A percentile compares a stretch with the other conserved stretches of the same genome.
These are phyloP conservation scores for Agriopis aurantiaria DNA, from an alignment of 2,888 invertebrate species.

Conservation along the genomic window DNA sequence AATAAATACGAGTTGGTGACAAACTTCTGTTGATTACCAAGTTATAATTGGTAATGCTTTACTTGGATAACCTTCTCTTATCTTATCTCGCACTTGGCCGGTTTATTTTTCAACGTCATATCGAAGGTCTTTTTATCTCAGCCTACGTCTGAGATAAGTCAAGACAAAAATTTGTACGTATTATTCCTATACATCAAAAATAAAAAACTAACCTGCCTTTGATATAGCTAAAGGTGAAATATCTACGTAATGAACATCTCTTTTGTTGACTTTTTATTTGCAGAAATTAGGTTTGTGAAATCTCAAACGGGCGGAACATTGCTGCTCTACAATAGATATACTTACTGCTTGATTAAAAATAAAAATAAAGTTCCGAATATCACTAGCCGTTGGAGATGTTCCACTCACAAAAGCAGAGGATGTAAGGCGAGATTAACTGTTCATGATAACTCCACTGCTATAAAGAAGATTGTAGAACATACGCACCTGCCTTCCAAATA, in stretches of 20 bases:
- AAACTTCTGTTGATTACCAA: too few relatives aligned
- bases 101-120: too few relatives aligned
- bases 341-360: constrained; percentile 16
- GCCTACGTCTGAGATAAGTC: too few relatives aligned
- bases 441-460: not conserved
- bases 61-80: too few relatives aligned
- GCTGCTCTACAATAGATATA: constrained; percentile 20
- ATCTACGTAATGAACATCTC: not conserved
- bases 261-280: not conserved
- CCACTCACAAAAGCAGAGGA: not conserved
- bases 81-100: too few relatives aligned
- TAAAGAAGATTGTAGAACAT: not conserved
- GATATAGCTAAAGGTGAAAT: too few relatives aligned
- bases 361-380: not conserved
- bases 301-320: not conserved
- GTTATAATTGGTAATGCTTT: too few relatives aligned
- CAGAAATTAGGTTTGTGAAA: not conserved
- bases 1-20: too few relatives aligned
- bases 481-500: not conserved
- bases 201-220: too few relatives aligned
- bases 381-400: constrained; percentile 31
- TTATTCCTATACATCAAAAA: too few relatives aligned
- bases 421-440: not conserved
- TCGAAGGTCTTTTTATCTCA: too few relatives aligned
- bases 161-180: too few relatives aligned